A percentile compares a stretch with the other conserved stretches of the same genome.
phyloP scores from a whole-genome alignment of 2,888 invertebrate species.

The Physocephala rufipes region DNA sequence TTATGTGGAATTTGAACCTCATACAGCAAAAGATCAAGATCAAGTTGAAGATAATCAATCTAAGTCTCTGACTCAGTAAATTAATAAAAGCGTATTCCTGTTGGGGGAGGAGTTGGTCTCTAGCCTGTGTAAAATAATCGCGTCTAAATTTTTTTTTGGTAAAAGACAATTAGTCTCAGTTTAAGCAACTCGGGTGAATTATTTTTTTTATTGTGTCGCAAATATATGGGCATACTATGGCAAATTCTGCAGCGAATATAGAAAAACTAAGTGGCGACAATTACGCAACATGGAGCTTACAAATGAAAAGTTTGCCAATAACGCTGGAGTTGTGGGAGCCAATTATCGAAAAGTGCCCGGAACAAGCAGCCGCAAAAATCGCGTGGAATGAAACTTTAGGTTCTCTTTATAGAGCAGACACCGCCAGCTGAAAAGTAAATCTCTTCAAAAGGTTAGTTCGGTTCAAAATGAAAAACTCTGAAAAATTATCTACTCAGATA shows the following conservation, averaged over 20 bases:
- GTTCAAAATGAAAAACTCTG: constrained; percentile 30
- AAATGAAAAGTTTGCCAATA: not conserved
- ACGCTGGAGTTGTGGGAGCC: not conserved
- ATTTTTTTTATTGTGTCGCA: too few relatives aligned
- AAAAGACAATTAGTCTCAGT: too few relatives aligned
- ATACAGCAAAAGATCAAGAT: too few relatives aligned
- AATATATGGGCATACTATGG: too few relatives aligned
- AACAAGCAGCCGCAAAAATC: not conserved
- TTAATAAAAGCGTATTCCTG: too few relatives aligned
- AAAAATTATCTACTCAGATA: constrained; percentile 32
- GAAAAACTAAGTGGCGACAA: not conserved
- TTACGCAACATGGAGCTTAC: not conserved
- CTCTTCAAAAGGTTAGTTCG: constrained; percentile 35
- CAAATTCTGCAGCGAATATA: constrained; percentile 3
- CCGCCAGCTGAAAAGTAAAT: constrained; percentile 27
- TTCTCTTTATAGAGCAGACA: constrained; percentile 39
- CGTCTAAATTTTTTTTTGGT: too few relatives aligned
- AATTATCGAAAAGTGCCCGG: not conserved
- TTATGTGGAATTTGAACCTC: too few relatives aligned
- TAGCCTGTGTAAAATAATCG: too few relatives aligned
- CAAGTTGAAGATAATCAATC: too few relatives aligned
- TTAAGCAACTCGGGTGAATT: too few relatives aligned
- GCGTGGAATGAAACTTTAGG: constrained; percentile 26
- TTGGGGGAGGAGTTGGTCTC: too few relatives aligned
- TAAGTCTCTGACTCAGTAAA: too few relatives aligned